phyloP scores from a whole-genome alignment of 2,888 invertebrate genomes.

The Diloba caeruleocephala region DNA sequence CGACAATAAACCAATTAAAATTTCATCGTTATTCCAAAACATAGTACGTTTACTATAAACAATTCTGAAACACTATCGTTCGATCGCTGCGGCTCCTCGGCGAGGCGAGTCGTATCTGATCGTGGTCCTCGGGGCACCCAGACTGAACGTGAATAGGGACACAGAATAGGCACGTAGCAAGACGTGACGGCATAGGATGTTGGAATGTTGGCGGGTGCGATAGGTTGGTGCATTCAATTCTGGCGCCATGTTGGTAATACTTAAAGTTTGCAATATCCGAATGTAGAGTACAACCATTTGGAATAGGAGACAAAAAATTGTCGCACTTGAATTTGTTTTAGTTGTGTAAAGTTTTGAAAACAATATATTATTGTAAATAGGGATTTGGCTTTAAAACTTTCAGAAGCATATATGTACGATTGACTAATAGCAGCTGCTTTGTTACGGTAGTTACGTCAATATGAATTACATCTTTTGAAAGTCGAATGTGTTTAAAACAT shows the following conservation, averaged over 20 bases:
- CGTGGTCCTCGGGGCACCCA: constrained; percentile 42
- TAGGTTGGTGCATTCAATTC: background rate
- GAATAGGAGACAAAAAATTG: too few species aligned
- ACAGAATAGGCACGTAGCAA: constrained; percentile 31
- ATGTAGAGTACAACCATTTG: too few species aligned
- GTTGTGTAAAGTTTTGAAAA: too few species aligned
- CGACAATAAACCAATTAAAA: constrained; percentile 51
- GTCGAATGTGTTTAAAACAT: too few species aligned
- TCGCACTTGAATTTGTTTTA: too few species aligned
- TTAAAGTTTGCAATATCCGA: background rate
- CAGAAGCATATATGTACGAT: too few species aligned
- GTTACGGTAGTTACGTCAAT: too few species aligned
- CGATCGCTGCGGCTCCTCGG: constrained; percentile 41
- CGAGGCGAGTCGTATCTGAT: constrained; percentile 49
- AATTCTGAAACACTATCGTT: constrained; percentile 45
- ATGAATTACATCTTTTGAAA: too few species aligned
- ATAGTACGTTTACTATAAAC: constrained; percentile 45
- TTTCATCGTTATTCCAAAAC: constrained; percentile 42
- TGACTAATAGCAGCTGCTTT: too few species aligned
- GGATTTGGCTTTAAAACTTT: too few species aligned
- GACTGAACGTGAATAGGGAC: constrained; percentile 42
- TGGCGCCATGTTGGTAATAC: constrained; percentile 6
- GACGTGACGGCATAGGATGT: constrained; percentile 31
- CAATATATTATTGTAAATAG: too few species aligned
- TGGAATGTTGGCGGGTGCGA: constrained; percentile 22